A percentile compares a stretch with the other conserved stretches of the same genome.
phyloP scores from a whole-genome alignment of 2,113 vertebrate species.

The Psophia crepitans region DNA sequence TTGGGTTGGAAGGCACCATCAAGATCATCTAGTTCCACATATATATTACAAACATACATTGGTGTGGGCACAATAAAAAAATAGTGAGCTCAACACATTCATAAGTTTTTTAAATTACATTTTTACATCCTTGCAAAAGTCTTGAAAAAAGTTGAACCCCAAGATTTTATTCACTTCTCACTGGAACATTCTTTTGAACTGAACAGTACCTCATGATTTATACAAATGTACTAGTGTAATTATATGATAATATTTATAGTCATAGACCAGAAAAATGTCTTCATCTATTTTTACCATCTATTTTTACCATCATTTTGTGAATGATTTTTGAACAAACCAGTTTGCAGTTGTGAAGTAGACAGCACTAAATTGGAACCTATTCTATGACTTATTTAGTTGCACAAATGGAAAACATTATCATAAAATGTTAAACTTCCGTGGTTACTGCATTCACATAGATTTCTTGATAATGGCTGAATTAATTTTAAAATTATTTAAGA shows the following conservation, averaged over 20 bases:
- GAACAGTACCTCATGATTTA: neutral
- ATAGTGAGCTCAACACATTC: neutral
- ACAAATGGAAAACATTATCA: conserved; percentile 50
- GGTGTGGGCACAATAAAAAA: neutral
- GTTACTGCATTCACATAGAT: conserved; percentile 46
- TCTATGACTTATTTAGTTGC: conserved; percentile 36
- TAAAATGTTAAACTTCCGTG: conserved; percentile 45
- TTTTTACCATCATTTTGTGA: conserved; percentile 30
- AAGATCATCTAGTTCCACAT: too few relatives aligned
- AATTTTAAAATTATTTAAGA: conserved; percentile 51
- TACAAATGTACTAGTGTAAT: neutral
- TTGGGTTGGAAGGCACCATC: too few relatives aligned
- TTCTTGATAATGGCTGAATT: conserved; percentile 48
- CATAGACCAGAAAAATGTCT: neutral
- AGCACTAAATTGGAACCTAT: neutral
- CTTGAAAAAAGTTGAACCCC: neutral
- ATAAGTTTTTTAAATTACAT: neutral
- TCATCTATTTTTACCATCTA: neutral
- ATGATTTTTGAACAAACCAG: conserved; percentile 28
- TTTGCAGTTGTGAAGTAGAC: neutral
- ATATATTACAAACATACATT: neutral
- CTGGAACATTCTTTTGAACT: neutral
- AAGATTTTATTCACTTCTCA: neutral
- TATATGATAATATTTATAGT: neutral
- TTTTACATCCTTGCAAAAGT: neutral